These are phyloP conservation scores for Falco punctatus DNA, from an alignment of 2,113 vertebrate genomes.

Conservation along the genomic window DNA sequence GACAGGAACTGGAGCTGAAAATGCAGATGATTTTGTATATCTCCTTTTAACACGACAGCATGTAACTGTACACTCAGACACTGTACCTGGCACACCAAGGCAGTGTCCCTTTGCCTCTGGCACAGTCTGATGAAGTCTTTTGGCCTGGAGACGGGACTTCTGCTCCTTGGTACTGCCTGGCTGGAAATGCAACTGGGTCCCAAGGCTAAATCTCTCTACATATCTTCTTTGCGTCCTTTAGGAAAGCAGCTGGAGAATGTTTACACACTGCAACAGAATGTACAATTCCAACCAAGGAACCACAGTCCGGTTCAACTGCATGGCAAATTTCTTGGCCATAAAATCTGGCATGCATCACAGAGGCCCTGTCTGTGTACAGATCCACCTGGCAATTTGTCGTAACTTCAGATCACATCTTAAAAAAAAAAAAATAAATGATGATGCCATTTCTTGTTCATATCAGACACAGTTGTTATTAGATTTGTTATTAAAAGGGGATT, in stretches of 20 bases:
- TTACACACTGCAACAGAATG: conserved; percentile 83
- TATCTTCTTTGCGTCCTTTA: conserved; percentile 47
- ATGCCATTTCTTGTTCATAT: conserved; percentile 59
- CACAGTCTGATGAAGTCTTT: neutral
- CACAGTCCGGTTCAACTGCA: conserved; percentile 61
- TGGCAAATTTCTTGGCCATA: conserved; percentile 70
- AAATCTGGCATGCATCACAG: conserved; percentile 71
- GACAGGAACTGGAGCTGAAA: conserved; percentile 1
- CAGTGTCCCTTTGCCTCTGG: neutral
- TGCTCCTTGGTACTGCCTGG: conserved; percentile 24
- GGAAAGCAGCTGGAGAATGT: conserved; percentile 80
- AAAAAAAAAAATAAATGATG: neutral
- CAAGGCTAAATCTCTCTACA: conserved; percentile 23
- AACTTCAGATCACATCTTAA: conserved; percentile 41
- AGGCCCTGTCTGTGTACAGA: conserved; percentile 64
- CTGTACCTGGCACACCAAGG: neutral
- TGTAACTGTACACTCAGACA: conserved; percentile 16
- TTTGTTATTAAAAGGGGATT: conserved; percentile 76
- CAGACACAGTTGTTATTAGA: conserved; percentile 73
- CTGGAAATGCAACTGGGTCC: conserved; percentile 15
- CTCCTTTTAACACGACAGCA: conserved; percentile 17
- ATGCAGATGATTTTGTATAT: conserved; percentile 3
- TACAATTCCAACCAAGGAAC: conserved; percentile 60
- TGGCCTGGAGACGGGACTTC: conserved; percentile 13
- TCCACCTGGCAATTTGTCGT: conserved; percentile 60